Base-by-base conservation (phyloP, 2,888 invertebrate genomes). In the Thymelicus acteon region DNA sequence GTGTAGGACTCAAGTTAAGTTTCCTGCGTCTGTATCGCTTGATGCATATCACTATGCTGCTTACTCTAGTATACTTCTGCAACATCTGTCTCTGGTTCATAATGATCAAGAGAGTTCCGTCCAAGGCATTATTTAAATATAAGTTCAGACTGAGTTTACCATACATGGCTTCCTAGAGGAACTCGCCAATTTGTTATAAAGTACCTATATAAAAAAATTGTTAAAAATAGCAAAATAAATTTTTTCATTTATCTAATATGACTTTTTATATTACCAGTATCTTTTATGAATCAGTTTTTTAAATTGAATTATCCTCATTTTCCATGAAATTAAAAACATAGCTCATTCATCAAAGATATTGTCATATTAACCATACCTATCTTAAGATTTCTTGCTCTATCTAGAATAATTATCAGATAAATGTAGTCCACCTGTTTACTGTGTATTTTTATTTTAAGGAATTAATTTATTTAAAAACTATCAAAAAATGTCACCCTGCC, bases 61-160 rank as follows among this genome's bases (percentile, higher is more conserved):
- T 93, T 66, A 84, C 87, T 6, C 82, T 92, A 64, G 85, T 91
- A 54, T 92, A 91, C 80, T 92, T 92, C 83, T 92, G 90, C 82
- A 92, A 93, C 74, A 81, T 91, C 49, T 88, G 89, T 75, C 79
- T 92, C 67, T 93, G 92, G 92, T 93, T 89, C 77, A 79, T 92
- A 77, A 91, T 91, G 86, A 85, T 83, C 68, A 92, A 87, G 79
- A 92, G 85, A 80, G 75, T 81, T 19, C 83, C 85, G 79, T 85
- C 90, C 80, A 88, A 82, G 78, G 80, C 80, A 54, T 10, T 54
- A 54, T 72, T 86, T n/a, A 81, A 84, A 77, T 92, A 91, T 76
- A 83, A 78, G 73, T 88, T 92, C 73, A 86, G 82, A 81, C 78
- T 90, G 31, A 78, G 81, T 67, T 79, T 87, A 74, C 87, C 87